Evolutionary conservation across 2,888 invertebrate species (phyloP), one percentile per base, ranked within the genome.

Genomic region (Pterostichus madidus): DNA sequence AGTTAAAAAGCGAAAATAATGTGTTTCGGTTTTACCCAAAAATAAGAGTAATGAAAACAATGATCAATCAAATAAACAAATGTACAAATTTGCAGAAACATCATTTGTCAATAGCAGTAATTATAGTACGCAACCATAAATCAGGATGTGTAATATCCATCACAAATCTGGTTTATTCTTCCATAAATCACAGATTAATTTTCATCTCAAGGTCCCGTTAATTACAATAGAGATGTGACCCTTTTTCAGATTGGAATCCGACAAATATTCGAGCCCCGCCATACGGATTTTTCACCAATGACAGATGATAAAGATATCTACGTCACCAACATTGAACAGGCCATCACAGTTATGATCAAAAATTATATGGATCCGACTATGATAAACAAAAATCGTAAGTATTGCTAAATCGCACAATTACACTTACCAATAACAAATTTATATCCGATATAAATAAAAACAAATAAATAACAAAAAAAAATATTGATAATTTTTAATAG

Each of bases 311-410:
- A 92, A n/a, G 93, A 94, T 52, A 93, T 96, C 83, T 96, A 95
- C 87, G 96, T 96, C 46, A 93, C 95, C 81, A 96, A 96, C 89
- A 94, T 96, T 86, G 96, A 96, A 89, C 96, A 96, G 90, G 94
- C 95, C 15, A 95, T 97, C 84, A 95, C 95, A 78, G 95, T 97
- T 13, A 95, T 94, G 87, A 96, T 96, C 86, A 93, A 95, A 87
- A 96, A 96, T 89, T 95, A 95, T 88, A 92, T 92, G 86, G 93
- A 93, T 86, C 90, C 91, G 2, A 92, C 91, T 85, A 91, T 86
- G 49, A 85, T 85, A 35, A 80, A 83, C 31, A 85, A 90, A 86
- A 91, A 91, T 86, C 89, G 92, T 92, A 86, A 91, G 91, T 90
- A 86, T 32, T 71, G 61, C 49, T 56, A 75, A 64, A 64, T 15